Evolutionary conservation across 2,113 vertebrate species (phyloP).

Genomic region (Strix uralensis): DNA sequence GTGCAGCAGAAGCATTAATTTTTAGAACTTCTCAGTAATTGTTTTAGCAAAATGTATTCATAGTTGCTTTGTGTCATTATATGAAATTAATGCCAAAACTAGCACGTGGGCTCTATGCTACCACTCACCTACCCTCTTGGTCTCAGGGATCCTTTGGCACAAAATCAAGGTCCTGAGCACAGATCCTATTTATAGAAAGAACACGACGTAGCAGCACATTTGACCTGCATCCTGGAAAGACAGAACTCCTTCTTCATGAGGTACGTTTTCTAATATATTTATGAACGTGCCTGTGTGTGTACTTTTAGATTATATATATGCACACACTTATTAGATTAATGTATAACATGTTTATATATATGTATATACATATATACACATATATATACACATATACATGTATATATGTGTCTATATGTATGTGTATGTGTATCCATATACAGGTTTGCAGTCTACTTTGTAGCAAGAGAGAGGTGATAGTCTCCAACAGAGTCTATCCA

Average conservation of each 20-base stretch:
- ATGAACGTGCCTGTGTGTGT: background rate
- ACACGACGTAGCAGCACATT: fast-evolving
- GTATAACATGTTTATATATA: too few species aligned
- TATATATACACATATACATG: too few species aligned
- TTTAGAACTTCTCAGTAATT: background rate
- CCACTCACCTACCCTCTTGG: background rate
- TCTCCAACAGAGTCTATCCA: background rate
- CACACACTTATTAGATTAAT: too few species aligned
- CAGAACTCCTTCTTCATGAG: background rate
- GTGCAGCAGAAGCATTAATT: constrained; percentile 7
- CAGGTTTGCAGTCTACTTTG: background rate
- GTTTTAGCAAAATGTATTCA: background rate
- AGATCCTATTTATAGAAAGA: background rate
- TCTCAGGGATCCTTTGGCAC: background rate
- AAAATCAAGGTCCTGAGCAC: background rate
- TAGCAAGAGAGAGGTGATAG: background rate
- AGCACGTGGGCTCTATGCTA: background rate
- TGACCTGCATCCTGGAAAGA: background rate
- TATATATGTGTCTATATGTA: too few species aligned
- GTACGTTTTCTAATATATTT: background rate
- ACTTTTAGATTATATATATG: background rate
- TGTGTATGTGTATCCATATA: background rate
- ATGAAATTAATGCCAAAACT: background rate
- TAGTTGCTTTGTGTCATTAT: background rate
- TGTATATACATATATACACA: background rate